Evolutionary conservation across 2,113 vertebrate genomes (phyloP).

Genomic region (Alethe castanea): DNA sequence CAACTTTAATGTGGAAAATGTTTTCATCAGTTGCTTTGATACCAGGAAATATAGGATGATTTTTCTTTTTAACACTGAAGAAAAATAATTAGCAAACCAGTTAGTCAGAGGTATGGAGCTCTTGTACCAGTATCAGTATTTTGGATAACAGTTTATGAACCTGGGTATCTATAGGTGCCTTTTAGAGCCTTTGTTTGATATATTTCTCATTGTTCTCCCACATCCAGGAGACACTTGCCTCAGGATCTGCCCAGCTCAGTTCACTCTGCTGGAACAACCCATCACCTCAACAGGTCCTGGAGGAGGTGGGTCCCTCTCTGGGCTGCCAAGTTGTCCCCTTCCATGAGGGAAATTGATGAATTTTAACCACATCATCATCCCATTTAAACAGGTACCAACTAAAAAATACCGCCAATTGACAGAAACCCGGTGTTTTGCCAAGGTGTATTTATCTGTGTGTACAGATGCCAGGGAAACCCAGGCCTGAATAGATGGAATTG

Average conservation of each 20-base stretch:
- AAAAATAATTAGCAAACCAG: neutral
- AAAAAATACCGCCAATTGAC: neutral
- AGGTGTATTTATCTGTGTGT: neutral
- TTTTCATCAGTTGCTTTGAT: conserved; percentile 15
- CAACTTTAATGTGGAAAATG: conserved; percentile 10
- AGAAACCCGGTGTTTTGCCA: neutral
- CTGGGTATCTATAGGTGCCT: neutral
- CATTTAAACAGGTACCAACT: neutral
- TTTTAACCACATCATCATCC: neutral
- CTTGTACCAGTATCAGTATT: neutral
- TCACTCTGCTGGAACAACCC: neutral
- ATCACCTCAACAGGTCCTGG: neutral
- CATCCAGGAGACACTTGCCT: neutral
- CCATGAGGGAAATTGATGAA: neutral
- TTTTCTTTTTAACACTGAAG: neutral
- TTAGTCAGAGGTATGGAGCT: neutral
- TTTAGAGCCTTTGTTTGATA: neutral
- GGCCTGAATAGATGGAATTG: neutral
- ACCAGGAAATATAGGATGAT: neutral
- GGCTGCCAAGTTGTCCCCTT: neutral
- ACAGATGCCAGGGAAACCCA: neutral
- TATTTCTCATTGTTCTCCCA: neutral
- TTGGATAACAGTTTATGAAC: neutral
- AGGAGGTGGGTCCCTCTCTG: neutral
- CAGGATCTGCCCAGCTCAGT: rapidly evolving